Evolutionary conservation across 2,888 invertebrate species (phyloP).

Genomic region (Nemotelus nigrinus): DNA sequence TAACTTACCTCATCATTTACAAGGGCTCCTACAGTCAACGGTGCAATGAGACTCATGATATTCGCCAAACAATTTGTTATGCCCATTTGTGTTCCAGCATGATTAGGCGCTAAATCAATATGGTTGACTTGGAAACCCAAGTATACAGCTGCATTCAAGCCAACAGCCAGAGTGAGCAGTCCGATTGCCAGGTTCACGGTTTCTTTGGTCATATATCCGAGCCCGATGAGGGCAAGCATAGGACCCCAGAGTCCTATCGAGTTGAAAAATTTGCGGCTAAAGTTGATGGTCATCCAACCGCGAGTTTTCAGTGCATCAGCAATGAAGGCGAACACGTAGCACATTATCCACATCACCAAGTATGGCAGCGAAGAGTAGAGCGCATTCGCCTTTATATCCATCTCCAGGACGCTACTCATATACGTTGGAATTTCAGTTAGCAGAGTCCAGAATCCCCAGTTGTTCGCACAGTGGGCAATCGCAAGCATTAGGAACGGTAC

Average conservation of each 20-base stretch:
- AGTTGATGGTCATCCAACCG: constrained; percentile 58
- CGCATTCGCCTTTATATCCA: constrained; percentile 78
- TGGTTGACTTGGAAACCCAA: constrained; percentile 85
- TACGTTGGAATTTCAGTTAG: constrained; percentile 84
- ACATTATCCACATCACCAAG: constrained; percentile 75
- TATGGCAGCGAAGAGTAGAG: constrained; percentile 78
- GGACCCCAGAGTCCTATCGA: constrained; percentile 75
- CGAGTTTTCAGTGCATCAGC: constrained; percentile 67
- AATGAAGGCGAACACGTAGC: constrained; percentile 75
- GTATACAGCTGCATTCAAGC: constrained; percentile 79
- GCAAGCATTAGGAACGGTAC: constrained; percentile 80
- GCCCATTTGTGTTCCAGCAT: constrained; percentile 86
- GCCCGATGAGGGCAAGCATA: constrained; percentile 72
- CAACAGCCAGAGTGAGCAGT: constrained; percentile 77
- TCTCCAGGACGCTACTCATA: constrained; percentile 76
- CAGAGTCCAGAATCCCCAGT: constrained; percentile 85
- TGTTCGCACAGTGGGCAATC: constrained; percentile 76
- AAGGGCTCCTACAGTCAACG: constrained; percentile 76
- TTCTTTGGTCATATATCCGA: constrained; percentile 67
- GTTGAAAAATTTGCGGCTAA: constrained; percentile 68
- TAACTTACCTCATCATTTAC: constrained; percentile 73
- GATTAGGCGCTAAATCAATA: constrained; percentile 85
- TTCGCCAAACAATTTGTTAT: constrained; percentile 84
- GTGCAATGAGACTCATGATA: constrained; percentile 81
- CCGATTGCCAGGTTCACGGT: constrained; percentile 68